Base-by-base conservation (phyloP, 1,140 invertebrate genomes). In the Drosophila bipectinata region DNA sequence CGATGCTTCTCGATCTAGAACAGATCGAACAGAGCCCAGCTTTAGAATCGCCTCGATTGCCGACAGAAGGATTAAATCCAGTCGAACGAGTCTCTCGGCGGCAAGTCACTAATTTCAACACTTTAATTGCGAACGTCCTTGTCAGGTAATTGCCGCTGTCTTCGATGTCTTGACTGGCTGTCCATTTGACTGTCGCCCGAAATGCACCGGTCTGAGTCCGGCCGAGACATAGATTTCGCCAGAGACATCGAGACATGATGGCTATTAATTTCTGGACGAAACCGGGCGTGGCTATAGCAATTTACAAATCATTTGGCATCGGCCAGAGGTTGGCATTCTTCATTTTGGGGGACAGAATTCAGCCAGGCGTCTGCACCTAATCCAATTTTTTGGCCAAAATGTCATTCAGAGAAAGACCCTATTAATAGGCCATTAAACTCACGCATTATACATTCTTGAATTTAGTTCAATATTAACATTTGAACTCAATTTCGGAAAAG, bases 101-200 rank as follows among this genome's bases (percentile, higher is more conserved):
- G 63, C 67, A 49, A 69, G 67, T 69, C 67, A 69, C 67, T 69
- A 69, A 69, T 69, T 69, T 69, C 51, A 69, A 57, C 72, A 76
- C 61, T 76, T 76, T 75, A 76, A 76, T 76, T 76, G 55, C 72
- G 12, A 74, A 57, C 66, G 66, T 67, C 62, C 66, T 69, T 57
- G 67, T 49, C 67, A 69, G 67, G 67, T 71, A 71, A 71, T 69
- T 69, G 51, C 44, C 76, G 58, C 54, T 79, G 59, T 53, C 55
- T 48, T 48, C 60, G 69, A 49, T 57, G 44, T 15, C 47, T 15
- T 47, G 15, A 18, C 28, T 12, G 8, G 12, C 28, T 21, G 48
- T 28, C 60, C 21, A 45, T 37, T 49, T 55, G 72, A 59, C 72
- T 75, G 60, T 74, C 72, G 64, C 28, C 72, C 52, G 12, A 56